Evolutionary conservation across 1,140 invertebrate genomes (phyloP).

Genomic region (Macrocentrus cingulum): DNA sequence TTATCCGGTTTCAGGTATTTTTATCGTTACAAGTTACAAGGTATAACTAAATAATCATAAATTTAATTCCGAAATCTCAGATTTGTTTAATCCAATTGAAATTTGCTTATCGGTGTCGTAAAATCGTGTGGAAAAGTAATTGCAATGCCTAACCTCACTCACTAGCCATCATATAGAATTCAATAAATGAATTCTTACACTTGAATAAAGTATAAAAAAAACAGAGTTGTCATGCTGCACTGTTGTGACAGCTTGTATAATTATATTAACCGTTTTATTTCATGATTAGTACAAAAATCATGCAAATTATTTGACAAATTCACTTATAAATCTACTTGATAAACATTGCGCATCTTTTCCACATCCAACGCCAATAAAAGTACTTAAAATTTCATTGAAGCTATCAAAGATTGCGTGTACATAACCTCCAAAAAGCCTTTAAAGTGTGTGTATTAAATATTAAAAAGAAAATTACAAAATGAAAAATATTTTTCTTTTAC

Average conservation of each 20-base stretch:
- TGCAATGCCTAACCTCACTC: too few relatives aligned
- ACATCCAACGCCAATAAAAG: background rate
- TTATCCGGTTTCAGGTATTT: conserved; percentile 25
- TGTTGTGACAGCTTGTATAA: conserved; percentile 27
- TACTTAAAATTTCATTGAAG: background rate
- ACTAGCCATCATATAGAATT: too few relatives aligned
- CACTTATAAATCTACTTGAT: too few relatives aligned
- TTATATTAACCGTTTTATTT: background rate
- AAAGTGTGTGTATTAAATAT: too few relatives aligned
- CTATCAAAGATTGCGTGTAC: too few relatives aligned
- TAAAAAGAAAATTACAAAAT: too few relatives aligned
- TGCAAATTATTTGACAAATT: conserved; percentile 1
- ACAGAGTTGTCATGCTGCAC: conserved; percentile 29
- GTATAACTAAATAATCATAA: conserved; percentile 14
- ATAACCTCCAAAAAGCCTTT: too few relatives aligned
- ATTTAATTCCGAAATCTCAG: background rate
- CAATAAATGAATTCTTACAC: background rate
- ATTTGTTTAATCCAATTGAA: background rate
- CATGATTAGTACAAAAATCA: background rate
- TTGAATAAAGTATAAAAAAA: conserved; percentile 22
- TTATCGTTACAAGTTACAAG: conserved; percentile 24
- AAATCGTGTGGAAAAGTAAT: too few relatives aligned
- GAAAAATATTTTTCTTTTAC: too few relatives aligned
- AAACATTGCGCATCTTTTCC: too few relatives aligned
- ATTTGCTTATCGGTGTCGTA: too few relatives aligned